A percentile compares a stretch with the other conserved stretches of the same genome.
phyloP scores from a whole-genome alignment of 2,797 vertebrate species.

The Fistularia commersonii region DNA sequence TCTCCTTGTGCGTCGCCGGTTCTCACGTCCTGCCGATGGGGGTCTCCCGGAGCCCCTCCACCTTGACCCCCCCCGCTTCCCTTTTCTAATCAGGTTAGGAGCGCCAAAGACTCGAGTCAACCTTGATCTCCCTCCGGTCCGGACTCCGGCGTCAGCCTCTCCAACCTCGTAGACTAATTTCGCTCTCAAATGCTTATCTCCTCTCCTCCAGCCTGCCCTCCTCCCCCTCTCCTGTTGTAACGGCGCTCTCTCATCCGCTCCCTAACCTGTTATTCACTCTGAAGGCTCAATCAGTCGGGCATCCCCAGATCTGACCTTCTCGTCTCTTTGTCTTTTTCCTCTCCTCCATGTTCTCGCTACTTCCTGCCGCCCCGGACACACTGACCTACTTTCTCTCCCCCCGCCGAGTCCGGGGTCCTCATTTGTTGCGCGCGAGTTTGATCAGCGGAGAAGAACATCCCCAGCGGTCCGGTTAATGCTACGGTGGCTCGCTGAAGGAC shows the following conservation, averaged over 20 bases:
- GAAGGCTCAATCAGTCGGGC: conserved; percentile 49
- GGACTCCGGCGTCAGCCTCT: conserved; percentile 53
- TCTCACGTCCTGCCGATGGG: too few species aligned
- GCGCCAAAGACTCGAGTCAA: conserved; percentile 64
- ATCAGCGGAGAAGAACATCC: conserved; percentile 64
- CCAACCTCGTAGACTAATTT: conserved; percentile 50
- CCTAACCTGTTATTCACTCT: conserved; percentile 48
- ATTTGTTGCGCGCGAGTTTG: conserved; percentile 51
- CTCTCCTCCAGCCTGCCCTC: conserved; percentile 22
- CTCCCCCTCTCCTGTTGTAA: conserved; percentile 19
- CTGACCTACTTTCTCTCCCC: conserved; percentile 34
- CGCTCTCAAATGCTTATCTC: conserved; percentile 44
- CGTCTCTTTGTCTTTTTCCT: conserved; percentile 25
- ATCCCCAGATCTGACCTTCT: conserved; percentile 34
- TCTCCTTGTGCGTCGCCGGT: not conserved
- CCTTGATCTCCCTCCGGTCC: conserved; percentile 64
- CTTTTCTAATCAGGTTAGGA: conserved; percentile 74
- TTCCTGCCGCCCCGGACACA: conserved; percentile 8
- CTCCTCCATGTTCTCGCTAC: conserved; percentile 9
- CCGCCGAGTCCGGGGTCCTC: conserved; percentile 43
- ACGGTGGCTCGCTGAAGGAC: conserved; percentile 25
- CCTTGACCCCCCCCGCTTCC: conserved; percentile 17
- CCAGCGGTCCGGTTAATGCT: conserved; percentile 36
- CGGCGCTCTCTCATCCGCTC: conserved; percentile 25
- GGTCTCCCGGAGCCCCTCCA: conserved; percentile 39